phyloP scores from a whole-genome alignment of 2,888 invertebrate species.

The Apotomis betuletana region DNA sequence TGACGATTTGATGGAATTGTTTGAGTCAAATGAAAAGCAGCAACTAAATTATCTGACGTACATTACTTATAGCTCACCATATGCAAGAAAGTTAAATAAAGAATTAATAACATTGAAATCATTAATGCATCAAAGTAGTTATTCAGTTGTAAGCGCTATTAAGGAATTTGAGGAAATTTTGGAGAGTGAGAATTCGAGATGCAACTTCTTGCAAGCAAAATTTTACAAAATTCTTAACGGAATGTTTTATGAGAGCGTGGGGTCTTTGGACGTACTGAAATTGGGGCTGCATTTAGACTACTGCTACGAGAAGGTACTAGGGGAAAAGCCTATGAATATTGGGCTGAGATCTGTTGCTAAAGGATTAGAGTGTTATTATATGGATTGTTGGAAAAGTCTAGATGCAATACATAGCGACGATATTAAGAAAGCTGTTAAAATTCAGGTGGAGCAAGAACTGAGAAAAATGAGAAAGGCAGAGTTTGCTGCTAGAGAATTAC shows the following conservation, averaged over 20 bases:
- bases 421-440: slow-evolving; percentile 78
- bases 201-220: slow-evolving; percentile 76
- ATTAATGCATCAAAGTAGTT: slow-evolving; percentile 63
- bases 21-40: slow-evolving; percentile 85
- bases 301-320: slow-evolving; percentile 84
- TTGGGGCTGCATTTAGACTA: slow-evolving; percentile 85
- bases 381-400: slow-evolving; percentile 75
- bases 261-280: slow-evolving; percentile 82
- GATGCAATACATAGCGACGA: slow-evolving; percentile 82
- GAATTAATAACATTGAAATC: slow-evolving; percentile 74
- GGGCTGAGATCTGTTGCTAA: slow-evolving; percentile 82
- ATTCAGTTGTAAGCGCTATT: slow-evolving; percentile 57
- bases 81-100: slow-evolving; percentile 75
- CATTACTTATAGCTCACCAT: slow-evolving; percentile 82
- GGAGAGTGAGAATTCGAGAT: slow-evolving; percentile 77
- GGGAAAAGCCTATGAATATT: slow-evolving; percentile 83
- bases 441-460: slow-evolving; percentile 78
- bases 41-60: slow-evolving; percentile 85
- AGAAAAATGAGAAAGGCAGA: slow-evolving; percentile 79
- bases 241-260: slow-evolving; percentile 82
- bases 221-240: slow-evolving; percentile 82
- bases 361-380: slow-evolving; percentile 83
- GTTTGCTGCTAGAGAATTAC: slow-evolving; percentile 83
- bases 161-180: slow-evolving; percentile 59
- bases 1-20: slow-evolving; percentile 81